These are phyloP conservation scores for Climacteris rufus DNA, from an alignment of 2,113 vertebrate species.

Conservation along the genomic window DNA sequence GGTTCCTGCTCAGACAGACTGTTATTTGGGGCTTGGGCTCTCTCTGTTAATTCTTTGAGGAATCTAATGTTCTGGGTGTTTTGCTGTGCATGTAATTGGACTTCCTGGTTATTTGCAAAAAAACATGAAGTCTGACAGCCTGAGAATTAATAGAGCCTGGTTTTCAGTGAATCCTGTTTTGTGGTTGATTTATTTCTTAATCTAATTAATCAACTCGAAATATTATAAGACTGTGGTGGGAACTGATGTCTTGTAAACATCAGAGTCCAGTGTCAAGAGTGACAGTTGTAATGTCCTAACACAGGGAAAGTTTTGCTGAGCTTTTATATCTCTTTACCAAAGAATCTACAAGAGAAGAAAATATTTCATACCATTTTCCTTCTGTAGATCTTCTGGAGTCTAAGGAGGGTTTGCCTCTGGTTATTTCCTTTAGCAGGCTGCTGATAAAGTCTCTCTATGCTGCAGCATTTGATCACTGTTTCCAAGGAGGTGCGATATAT, in stretches of 20 bases:
- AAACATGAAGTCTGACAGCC: background rate
- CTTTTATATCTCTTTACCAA: background rate
- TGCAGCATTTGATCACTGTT: background rate
- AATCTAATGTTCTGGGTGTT: background rate
- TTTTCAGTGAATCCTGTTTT: constrained; percentile 29
- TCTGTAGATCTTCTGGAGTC: background rate
- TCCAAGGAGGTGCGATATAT: background rate
- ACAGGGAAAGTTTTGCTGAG: background rate
- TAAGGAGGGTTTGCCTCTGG: background rate
- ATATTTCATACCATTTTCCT: background rate
- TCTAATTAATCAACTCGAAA: constrained; percentile 27
- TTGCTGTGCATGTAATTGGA: background rate
- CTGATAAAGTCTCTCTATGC: background rate
- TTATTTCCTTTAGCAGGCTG: background rate
- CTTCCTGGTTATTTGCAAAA: constrained; percentile 21
- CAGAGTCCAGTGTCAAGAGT: background rate
- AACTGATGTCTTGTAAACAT: background rate
- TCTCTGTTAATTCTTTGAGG: background rate
- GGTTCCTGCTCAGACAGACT: background rate
- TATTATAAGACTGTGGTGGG: background rate
- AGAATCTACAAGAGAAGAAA: background rate
- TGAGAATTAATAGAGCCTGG: background rate
- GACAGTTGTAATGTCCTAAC: background rate
- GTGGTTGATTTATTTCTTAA: constrained; percentile 19
- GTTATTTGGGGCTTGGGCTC: background rate